phyloP scores from a whole-genome alignment of 2,797 vertebrate species.

The Epinephelus malabaricus region DNA sequence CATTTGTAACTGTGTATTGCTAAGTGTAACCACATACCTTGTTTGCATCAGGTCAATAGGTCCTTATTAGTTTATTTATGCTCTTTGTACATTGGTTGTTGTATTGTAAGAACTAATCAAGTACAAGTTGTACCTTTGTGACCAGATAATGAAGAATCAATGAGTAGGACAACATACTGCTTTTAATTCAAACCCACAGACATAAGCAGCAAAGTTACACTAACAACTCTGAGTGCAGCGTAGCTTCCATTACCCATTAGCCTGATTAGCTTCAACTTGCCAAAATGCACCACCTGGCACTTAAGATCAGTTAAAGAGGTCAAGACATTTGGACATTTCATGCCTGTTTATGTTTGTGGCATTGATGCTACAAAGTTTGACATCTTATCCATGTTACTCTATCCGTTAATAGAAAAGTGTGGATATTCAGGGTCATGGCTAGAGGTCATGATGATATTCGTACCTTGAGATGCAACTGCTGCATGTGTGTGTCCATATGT shows the following conservation, averaged over 20 bases:
- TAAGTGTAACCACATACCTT: too few species aligned
- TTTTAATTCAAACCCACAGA: background rate
- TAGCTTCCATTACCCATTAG: background rate
- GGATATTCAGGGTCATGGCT: background rate
- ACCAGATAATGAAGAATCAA: background rate
- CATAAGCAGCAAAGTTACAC: background rate
- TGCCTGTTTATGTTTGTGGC: background rate
- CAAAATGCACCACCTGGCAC: background rate
- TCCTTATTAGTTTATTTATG: background rate
- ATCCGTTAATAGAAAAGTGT: background rate
- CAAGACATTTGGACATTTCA: background rate
- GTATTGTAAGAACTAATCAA: background rate
- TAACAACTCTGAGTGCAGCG: background rate
- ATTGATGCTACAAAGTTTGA: background rate
- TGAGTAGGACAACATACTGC: background rate
- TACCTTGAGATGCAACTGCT: slow-evolving; percentile 38
- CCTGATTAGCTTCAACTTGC: background rate
- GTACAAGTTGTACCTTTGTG: too few species aligned
- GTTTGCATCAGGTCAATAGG: background rate
- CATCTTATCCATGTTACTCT: background rate
- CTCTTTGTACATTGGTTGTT: background rate
- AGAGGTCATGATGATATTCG: slow-evolving; percentile 24
- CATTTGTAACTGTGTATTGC: too few species aligned
- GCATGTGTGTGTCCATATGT: background rate
- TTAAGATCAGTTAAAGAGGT: background rate